Base-by-base conservation (phyloP, 2,888 invertebrate species). In the Bombylius major region DNA sequence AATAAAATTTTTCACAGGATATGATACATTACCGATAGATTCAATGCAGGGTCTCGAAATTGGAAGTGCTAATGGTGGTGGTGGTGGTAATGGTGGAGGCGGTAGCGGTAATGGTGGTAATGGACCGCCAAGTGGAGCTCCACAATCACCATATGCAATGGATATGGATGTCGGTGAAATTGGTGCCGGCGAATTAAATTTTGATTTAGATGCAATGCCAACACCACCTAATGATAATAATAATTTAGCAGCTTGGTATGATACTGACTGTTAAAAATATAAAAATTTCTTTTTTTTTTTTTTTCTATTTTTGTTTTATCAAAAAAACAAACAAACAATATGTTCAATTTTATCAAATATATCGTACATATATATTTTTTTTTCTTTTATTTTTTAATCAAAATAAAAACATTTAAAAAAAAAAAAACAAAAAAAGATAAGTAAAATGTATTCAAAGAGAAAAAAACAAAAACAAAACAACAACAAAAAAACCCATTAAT, bases 11-110 rank as follows among this genome's bases (percentile, higher is more conserved):
- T 49, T 47, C 47, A 61, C 65, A 92, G 94, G 92, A 81, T 95
- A 92, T 86, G 94, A 94, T 84, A 90, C 92, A 82, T 87, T 94
- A 83, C 94, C 93, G 82, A 88, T 94, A 86, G 92, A 93, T 79
- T 88, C 89, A 67, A 91, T 94, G 91, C 91, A 94, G 81, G 93
- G 92, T 63, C 78, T 95, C 69, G 94, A 94, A 73, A 89, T 94
- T 70, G 90, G 89, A 70, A 71, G 72, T 64, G 72, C 70, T 61
- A 71, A 71, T 59, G 72, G 70, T 58, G 59, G 60, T 47, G 60
- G 60, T 48, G 60, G 58, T 48, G 60, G 59, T 45, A 57, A 64
- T 56, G 63, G 62, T 53, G 63, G 62, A 58, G 64, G 66, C 44
- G 60, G 62, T 51, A 62, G 62, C 55, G 64, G 64, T 33, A 60